Percentiles rank a stretch among this genome's conserved stretches.
Conservation (phyloP, 2,797 vertebrate genomes). For the Tenualosa ilisha region DNA sequence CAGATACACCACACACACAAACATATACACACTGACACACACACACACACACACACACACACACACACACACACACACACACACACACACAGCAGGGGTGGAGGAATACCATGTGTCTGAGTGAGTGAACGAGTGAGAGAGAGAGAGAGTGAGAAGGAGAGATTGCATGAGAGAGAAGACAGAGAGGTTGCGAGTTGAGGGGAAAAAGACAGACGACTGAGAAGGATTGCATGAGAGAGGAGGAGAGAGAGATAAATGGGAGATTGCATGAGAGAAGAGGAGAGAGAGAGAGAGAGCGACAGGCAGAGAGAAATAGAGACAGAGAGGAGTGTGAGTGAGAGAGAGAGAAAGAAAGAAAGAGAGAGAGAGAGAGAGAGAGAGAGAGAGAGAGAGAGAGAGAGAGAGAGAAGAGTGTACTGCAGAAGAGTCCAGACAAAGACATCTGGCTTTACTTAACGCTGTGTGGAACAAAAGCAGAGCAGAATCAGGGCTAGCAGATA, state of each 20-base stretch:
- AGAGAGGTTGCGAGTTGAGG: not conserved
- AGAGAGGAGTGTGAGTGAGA: not conserved
- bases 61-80: conserved; percentile 29
- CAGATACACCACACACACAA: conserved; percentile 10
- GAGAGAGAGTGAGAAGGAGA: conserved; percentile 33
- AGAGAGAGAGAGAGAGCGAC: not conserved
- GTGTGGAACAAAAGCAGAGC: conserved; percentile 49
- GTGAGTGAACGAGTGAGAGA: conserved; percentile 14
- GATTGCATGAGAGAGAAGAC: not conserved
- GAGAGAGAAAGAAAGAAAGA: not conserved
- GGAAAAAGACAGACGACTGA: not conserved
- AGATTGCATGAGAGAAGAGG: conserved; percentile 17
- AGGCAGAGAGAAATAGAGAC: too few species aligned
- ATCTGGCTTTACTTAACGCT: conserved; percentile 57
- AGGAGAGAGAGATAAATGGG: not conserved
- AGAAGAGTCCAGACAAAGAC: conserved; percentile 47
- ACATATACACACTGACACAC: not conserved
- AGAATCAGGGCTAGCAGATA: conserved; percentile 45
- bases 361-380: conserved; percentile 1
- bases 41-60: conserved; percentile 32
- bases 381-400: conserved; percentile 13
- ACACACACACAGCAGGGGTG: conserved; percentile 26
- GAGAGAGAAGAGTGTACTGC: not conserved
- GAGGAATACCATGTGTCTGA: conserved; percentile 22
- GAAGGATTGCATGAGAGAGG: not conserved